phyloP scores from a whole-genome alignment of 1,140 invertebrate genomes.

The Ceratina japonica region DNA sequence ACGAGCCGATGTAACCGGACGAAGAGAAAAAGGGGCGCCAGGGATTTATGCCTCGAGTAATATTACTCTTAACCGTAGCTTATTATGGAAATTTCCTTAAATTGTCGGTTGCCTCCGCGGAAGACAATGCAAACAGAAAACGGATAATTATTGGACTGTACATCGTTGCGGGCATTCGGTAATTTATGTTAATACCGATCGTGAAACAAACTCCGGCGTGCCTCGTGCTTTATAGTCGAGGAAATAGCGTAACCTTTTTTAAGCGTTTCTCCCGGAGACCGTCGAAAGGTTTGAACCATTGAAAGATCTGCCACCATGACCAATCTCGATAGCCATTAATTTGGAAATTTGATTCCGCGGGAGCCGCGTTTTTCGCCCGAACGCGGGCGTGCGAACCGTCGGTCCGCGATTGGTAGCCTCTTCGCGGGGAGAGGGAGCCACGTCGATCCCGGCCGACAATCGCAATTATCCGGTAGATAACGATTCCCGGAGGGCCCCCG shows the following conservation, averaged over 20 bases:
- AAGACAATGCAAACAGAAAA: slow-evolving; percentile 72
- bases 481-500: slow-evolving; percentile 68
- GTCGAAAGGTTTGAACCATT: neutral
- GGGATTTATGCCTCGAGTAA: slow-evolving; percentile 62
- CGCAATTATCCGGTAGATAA: slow-evolving; percentile 71
- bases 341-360: neutral
- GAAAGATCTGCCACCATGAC: neutral
- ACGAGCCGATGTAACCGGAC: slow-evolving; percentile 45
- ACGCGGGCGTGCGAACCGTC: neutral
- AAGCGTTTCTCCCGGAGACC: neutral
- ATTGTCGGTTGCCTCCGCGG: slow-evolving; percentile 60
- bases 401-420: neutral
- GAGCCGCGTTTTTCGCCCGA: neutral
- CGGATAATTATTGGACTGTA: slow-evolving; percentile 70
- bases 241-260: neutral
- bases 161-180: slow-evolving; percentile 45
- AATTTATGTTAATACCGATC: slow-evolving; percentile 62
- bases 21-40: slow-evolving; percentile 45
- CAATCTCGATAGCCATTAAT: neutral
- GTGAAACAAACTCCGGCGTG: slow-evolving; percentile 44
- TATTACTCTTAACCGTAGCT: slow-evolving; percentile 63
- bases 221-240: neutral
- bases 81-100: slow-evolving; percentile 71
- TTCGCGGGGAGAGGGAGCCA: slow-evolving; percentile 26
- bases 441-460: slow-evolving; percentile 67